phyloP scores from a whole-genome alignment of 92 coral and sea anemone genomes.

The Diadumene lineata region DNA sequence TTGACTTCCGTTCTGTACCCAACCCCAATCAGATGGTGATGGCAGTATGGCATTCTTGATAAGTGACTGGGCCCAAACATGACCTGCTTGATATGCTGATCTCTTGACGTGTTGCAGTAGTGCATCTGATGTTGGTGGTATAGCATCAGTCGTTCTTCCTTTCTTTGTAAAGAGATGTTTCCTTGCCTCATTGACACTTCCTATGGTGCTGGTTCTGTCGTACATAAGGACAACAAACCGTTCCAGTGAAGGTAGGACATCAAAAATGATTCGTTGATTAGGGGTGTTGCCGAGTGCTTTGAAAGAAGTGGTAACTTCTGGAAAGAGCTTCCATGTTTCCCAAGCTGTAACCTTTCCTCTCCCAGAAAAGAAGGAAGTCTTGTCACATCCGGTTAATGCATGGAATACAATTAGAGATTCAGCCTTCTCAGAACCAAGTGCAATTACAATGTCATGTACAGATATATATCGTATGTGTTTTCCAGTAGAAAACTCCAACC shows the following conservation, averaged over 20 bases:
- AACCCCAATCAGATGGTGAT: constrained; percentile 49
- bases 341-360: constrained; percentile 34
- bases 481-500: constrained; percentile 31
- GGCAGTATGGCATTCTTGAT: constrained; percentile 27
- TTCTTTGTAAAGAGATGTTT: constrained; percentile 38
- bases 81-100: constrained; percentile 32
- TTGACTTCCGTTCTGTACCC: constrained; percentile 25
- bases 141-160: constrained; percentile 36
- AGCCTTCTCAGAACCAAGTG: constrained; percentile 27
- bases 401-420: constrained; percentile 26
- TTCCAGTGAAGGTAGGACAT: constrained; percentile 49
- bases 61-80: constrained; percentile 38
- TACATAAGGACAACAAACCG: constrained; percentile 39
- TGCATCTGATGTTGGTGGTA: constrained; percentile 45
- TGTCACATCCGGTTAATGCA: constrained; percentile 33
- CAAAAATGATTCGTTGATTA: constrained; percentile 13
- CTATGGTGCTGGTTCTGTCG: constrained; percentile 36
- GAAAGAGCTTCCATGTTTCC: constrained; percentile 25
- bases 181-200: constrained; percentile 35
- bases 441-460: constrained; percentile 28
- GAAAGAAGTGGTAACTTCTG: constrained; percentile 33
- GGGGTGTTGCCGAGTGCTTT: constrained; percentile 17
- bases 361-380: constrained; percentile 24
- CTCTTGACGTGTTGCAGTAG: constrained; percentile 38
- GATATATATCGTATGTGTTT: constrained; percentile 21